Base-by-base conservation (phyloP, 2,797 vertebrate species). In the Leptoclinus maculatus region DNA sequence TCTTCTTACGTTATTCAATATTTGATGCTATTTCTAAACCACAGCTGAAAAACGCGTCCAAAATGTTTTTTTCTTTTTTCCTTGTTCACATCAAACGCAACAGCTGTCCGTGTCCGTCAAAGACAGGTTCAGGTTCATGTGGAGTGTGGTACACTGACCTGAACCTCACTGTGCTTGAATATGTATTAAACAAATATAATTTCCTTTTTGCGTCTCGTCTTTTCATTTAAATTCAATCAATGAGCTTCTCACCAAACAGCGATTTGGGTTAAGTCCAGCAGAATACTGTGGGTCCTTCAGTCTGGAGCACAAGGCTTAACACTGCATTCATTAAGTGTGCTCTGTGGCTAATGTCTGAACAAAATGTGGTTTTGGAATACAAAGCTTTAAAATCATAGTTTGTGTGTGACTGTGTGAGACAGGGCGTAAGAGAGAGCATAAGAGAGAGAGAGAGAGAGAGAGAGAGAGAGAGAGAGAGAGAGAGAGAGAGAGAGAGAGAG, bases 211-310 rank as follows among this genome's bases (percentile, higher is more conserved):
- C 6, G 14, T 70, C 64, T 62, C 14, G 3, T 56, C 21, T 74
- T 77, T 66, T 79, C 32, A 51, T 21, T 78, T 19, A 87, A 79
- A 83, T 65, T 23, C 16, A 57, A 38, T 66, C 72, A 39, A 34
- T 63, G 27, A 75, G 63, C 54, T 76, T 75, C 17, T 43, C 60
- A 69, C 38, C 51, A 74, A 36, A 72, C 34, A 69, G 56, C 3
- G 8, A 79, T 68, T 64, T 88, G 78, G 75, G 76, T 80, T 76
- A 76, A 63, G 38, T 79, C 71, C 60, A 77, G 67, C 65, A 69
- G 73, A 59, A 71, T 41, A 51, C 77, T 41, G 65, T 64, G 45
- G 45, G 56, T 78, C 38, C 21, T 70, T 54, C 57, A 23, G 64
- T 79, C 67, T 65, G 76, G 27, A 72, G 45, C 27, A 43, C 59